Evolutionary conservation across 2,888 invertebrate species (phyloP), one percentile per base, ranked within the genome.

Genomic region (Junonia oenone): DNA sequence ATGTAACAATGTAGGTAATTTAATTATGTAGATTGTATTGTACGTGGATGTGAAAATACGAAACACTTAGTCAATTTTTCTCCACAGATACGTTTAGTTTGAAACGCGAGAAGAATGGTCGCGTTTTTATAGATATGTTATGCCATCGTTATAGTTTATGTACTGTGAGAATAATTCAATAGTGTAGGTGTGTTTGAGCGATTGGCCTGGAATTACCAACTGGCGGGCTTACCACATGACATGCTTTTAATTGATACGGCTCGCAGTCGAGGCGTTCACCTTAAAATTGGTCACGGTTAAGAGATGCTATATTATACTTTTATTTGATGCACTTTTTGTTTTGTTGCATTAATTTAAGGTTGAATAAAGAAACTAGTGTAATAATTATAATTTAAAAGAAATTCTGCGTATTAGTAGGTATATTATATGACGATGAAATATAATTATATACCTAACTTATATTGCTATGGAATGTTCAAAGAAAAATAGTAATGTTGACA

Each of bases 121-220:
- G 31, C 9, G 6, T 43, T 47, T 26, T 49, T 49, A 35, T 37
- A 2, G 13, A 11, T 47, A 13, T 29, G 13, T 56, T 51, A 51
- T 33, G 27, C 33, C 51, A 51, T 40, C 15, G 48, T 35, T 56
- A 45, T 35, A 27, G 33, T 56, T 55, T 4, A 29, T 33, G 26
- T n/a, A 46, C 26, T 56, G 56, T 56, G 56, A 51, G 56, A 56
- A 56, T 51, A 47, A 40, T 56, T 56, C 35, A 51, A 52, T 52
- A 52, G 26, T 19, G 31, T 4, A 22, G 15, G 15, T 15, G 22
- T 37, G 26, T 8, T 22, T 26, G 17, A 38, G 27, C 27, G 27
- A 26, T 53, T 47, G 33, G 38, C 40, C 40, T 40, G 40, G 31
- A 15, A 31, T 31, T 46, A 31, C 2, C 2, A 31, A 6, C 46